Evolutionary conservation across 2,797 vertebrate species (phyloP).

Genomic region (Pachyuromys duprasi): DNA sequence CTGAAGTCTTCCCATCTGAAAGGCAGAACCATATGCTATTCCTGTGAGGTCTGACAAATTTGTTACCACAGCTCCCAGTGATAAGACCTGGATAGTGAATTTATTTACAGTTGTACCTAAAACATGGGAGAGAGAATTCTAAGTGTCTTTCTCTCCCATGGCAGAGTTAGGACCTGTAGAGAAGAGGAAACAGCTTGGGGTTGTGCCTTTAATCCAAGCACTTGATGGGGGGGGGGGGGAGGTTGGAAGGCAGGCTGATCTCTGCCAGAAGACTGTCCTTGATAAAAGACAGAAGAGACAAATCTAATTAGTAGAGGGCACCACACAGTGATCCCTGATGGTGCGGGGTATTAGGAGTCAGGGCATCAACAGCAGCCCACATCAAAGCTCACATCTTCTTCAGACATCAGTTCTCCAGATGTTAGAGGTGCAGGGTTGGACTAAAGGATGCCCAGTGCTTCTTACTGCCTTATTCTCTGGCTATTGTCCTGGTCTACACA

Average conservation of each 20-base stretch:
- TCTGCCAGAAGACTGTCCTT: constrained; percentile 59
- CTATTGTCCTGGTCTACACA: background rate
- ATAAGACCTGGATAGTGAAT: background rate
- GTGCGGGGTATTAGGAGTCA: background rate
- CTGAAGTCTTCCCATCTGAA: background rate
- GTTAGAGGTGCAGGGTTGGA: background rate
- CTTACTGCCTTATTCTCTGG: background rate
- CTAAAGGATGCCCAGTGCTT: background rate
- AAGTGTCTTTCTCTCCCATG: background rate
- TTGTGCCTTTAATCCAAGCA: background rate
- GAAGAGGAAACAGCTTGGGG: background rate
- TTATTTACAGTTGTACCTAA: background rate
- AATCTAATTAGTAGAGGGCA: constrained; percentile 34
- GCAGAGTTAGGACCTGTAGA: background rate
- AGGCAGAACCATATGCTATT: too few species aligned
- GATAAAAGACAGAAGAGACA: constrained; percentile 42
- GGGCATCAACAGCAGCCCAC: background rate
- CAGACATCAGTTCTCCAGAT: background rate
- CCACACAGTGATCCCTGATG: background rate
- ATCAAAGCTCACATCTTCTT: background rate
- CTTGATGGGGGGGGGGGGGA: too few species aligned
- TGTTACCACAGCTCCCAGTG: background rate
- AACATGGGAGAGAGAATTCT: background rate
- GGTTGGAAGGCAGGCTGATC: background rate
- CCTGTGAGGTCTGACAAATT: background rate